Conservation (phyloP, 2,888 invertebrate genomes). For the Chaetoderma sp. region DNA sequence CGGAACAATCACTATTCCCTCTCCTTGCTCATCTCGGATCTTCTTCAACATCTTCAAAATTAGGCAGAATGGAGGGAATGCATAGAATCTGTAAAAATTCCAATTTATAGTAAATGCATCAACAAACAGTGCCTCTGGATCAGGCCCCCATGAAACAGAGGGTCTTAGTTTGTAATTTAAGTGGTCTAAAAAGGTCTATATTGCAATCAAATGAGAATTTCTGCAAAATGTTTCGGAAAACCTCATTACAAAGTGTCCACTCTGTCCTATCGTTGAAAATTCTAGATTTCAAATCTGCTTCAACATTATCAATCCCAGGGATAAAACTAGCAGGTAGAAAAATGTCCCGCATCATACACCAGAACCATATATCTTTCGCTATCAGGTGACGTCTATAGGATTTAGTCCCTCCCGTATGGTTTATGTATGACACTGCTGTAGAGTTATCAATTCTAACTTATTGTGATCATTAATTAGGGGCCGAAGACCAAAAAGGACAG, state of each 20-base stretch:
- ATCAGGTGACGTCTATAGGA: neutral
- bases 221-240: neutral
- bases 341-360: constrained; percentile 9
- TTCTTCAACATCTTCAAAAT: too few relatives aligned
- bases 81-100: neutral
- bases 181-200: constrained; percentile 13
- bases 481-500: constrained; percentile 3
- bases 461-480: neutral
- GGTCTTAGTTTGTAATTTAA: constrained; percentile 10
- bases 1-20: too few relatives aligned
- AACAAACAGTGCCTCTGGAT: constrained; percentile 11
- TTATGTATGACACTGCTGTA: constrained; percentile 6
- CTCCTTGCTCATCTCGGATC: too few relatives aligned
- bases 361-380: constrained; percentile 7
- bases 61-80: too few relatives aligned
- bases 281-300: constrained; percentile 9
- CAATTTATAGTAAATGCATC: constrained; percentile 18
- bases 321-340: constrained; percentile 8
- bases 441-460: constrained; percentile 1
- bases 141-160: constrained; percentile 17
- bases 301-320: constrained; percentile 9
- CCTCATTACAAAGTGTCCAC: constrained; percentile 6
- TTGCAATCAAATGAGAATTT: neutral
- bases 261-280: constrained; percentile 6
- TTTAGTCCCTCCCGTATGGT: constrained; percentile 6